Conservation (phyloP, 2,888 invertebrate species). For the Epistrophe eligans region DNA sequence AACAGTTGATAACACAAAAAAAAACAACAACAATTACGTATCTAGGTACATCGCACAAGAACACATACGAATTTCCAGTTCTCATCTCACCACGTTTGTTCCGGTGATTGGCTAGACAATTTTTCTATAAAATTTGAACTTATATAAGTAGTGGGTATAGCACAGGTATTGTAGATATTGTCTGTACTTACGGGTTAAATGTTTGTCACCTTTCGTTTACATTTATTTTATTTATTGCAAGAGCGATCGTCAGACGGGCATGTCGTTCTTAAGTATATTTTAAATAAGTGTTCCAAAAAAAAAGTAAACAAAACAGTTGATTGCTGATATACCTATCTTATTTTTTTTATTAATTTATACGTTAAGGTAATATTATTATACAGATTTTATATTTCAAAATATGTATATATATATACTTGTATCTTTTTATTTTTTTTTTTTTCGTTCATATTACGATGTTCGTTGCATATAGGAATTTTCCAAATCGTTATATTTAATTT, state of each 20-base stretch:
- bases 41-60: neutral
- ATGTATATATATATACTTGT: no score
- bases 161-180: neutral
- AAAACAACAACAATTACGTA: neutral
- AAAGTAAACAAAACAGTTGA: neutral
- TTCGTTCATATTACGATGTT: no score
- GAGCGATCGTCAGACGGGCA: neutral
- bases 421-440: no score
- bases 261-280: slow-evolving; percentile 6
- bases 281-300: neutral
- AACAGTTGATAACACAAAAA: slow-evolving; percentile 14
- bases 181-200: neutral
- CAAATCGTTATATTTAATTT: no score
- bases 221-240: slow-evolving; percentile 7
- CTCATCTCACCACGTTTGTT: slow-evolving; percentile 28
- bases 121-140: neutral
- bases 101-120: slow-evolving; percentile 27
- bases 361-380: neutral
- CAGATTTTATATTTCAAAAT: neutral
- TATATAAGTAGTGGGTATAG: neutral
- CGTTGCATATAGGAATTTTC: no score
- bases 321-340: neutral
- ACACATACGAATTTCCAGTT: neutral
- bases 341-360: neutral
- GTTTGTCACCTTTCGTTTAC: neutral